These are phyloP conservation scores for Proisotoma minuta DNA, from an alignment of 2,888 invertebrate species.

Conservation along the genomic window DNA sequence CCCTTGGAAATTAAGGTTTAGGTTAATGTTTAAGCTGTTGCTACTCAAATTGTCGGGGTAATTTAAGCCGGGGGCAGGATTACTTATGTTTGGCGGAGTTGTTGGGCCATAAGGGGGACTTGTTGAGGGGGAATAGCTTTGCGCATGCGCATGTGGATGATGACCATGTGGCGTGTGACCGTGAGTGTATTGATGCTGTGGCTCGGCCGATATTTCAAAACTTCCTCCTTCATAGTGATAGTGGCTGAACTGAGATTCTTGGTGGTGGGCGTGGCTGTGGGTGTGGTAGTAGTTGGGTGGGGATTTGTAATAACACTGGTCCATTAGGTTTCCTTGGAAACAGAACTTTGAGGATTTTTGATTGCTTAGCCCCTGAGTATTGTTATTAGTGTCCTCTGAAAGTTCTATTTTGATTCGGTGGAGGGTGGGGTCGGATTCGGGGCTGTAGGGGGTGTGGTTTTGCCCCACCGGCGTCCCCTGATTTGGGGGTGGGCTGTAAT, in stretches of 20 bases:
- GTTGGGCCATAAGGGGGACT: too few species aligned
- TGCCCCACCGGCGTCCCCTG: too few species aligned
- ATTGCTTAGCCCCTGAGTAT: too few species aligned
- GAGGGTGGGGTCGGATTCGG: conserved; percentile 15
- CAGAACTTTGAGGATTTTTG: too few species aligned
- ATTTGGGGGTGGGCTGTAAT: too few species aligned
- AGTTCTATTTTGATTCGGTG: conserved; percentile 14
- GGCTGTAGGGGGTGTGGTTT: conserved; percentile 12
- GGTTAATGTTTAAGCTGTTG: conserved; percentile 41
- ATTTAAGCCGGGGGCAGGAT: conserved; percentile 33
- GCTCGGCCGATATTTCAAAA: background rate
- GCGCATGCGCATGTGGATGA: conserved; percentile 4
- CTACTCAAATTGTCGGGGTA: conserved; percentile 16
- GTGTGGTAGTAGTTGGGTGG: background rate
- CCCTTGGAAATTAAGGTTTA: conserved; percentile 45
- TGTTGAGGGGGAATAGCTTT: conserved; percentile 37
- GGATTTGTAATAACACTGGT: too few species aligned
- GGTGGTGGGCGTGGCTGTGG: background rate
- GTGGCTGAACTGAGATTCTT: background rate
- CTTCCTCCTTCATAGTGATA: background rate
- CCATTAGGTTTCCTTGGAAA: too few species aligned
- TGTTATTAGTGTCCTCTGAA: too few species aligned
- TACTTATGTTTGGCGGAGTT: too few species aligned
- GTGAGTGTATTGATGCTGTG: background rate
- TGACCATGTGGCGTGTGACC: conserved; percentile 2